Conservation (phyloP, 2,797 vertebrate species). For the Phrynocephalus forsythii region DNA sequence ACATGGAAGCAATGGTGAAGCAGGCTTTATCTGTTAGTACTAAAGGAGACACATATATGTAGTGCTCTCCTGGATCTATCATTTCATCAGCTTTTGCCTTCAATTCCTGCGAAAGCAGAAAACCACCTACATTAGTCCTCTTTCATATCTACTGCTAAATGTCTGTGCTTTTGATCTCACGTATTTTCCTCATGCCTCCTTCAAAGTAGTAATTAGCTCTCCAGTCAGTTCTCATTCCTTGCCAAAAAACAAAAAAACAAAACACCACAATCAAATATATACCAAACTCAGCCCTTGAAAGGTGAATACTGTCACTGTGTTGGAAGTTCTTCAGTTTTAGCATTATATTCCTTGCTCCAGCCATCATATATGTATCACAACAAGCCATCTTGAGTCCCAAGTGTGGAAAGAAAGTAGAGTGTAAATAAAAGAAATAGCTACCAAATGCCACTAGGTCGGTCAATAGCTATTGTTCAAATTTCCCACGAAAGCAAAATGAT, state of each 20-base stretch:
- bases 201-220: not conserved
- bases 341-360: not conserved
- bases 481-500: no score
- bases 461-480: not conserved
- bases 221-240: not conserved
- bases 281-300: not conserved
- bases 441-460: not conserved
- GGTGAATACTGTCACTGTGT: not conserved
- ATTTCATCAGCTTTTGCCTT: not conserved
- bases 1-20: not conserved
- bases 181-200: not conserved
- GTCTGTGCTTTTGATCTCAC: not conserved
- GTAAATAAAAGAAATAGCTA: not conserved
- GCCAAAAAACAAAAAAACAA: no score
- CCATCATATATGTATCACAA: not conserved
- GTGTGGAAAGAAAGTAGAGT: no score
- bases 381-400: not conserved
- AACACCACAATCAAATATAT: not conserved
- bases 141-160: not conserved
- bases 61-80: not conserved
- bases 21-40: not conserved
- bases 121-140: not conserved
- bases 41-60: not conserved
- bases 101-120: not conserved
- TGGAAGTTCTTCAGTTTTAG: not conserved